Base-by-base conservation (phyloP, 2,113 vertebrate species). In the Eurystomus gularis region DNA sequence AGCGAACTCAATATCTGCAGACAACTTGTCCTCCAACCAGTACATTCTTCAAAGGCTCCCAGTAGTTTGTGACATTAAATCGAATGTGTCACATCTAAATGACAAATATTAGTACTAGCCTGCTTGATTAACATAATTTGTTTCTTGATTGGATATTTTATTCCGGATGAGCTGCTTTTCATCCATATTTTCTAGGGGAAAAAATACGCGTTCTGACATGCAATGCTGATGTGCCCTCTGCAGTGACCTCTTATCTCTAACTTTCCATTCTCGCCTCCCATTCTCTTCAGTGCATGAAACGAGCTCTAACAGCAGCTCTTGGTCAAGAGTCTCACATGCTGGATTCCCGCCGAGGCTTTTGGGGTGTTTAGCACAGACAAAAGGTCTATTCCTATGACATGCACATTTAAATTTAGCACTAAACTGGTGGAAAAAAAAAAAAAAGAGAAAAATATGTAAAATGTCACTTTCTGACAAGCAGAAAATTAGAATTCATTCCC, bases 381-480 rank as follows among this genome's bases (percentile, higher is more conserved):
- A 96, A 96, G 89, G 96, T 94, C 96, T 66, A 44, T 96, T 90
- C 94, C 83, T 94, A 12, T 82, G 95, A 94, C 86, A 97, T 42
- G 72, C 44, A 88, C 68, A 86, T 96, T 97, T 97, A 97, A 97
- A 97, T 97, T 95, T 96, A 97, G 95, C 91, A 92, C 91, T 94
- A 94, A 97, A 95, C 72, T 69, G 86, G 72, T 92, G 70, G 31
- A 20, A 54, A 79, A 93, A 80, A 61, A 35, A 20, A 54, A 79
- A 93, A 80, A 61, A 35, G 48, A 95, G 60, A 94, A 97, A 97
- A 98, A 98, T 98, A 97, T 97, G 97, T 95, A 96, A 97, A 97
- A 94, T 97, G 97, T 97, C 97, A 97, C 70, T 92, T 90, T 96
- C 94, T 97, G 97, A 98, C 97, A 98, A 90, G 97, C 97, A 97